A percentile compares a stretch with the other conserved stretches of the same genome.
Conservation (phyloP, 2,888 invertebrate species). For the Sericinus montela region DNA sequence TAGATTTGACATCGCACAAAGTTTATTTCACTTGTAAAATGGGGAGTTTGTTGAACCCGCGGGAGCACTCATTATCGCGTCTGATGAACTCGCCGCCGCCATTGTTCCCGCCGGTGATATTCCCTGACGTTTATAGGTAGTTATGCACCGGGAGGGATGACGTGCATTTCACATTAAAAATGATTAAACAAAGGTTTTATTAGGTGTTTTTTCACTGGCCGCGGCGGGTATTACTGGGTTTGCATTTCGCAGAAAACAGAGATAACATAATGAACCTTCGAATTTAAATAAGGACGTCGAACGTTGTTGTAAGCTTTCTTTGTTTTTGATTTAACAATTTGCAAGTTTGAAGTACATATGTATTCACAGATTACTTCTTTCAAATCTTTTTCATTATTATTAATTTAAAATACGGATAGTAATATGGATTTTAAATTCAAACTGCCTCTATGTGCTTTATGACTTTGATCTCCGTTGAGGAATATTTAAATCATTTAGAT, state of each 20-base stretch:
- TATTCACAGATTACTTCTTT: no score
- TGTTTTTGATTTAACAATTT: no score
- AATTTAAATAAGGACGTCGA: neutral
- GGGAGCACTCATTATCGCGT: conserved; percentile 73
- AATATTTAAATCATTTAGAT: no score
- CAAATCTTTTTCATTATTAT: no score
- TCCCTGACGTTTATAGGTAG: conserved; percentile 33
- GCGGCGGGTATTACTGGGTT: neutral
- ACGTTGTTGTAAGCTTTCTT: no score
- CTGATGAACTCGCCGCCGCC: conserved; percentile 66
- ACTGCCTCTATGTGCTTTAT: no score
- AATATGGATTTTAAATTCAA: no score
- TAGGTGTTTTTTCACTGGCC: neutral
- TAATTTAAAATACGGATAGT: no score
- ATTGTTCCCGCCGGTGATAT: conserved; percentile 61
- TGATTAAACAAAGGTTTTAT: neutral
- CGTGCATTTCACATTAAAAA: conserved; percentile 6
- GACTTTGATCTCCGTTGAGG: no score
- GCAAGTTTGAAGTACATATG: no score
- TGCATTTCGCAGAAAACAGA: neutral
- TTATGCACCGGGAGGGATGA: conserved; percentile 8
- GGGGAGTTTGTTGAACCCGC: conserved; percentile 71
- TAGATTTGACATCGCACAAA: conserved; percentile 51
- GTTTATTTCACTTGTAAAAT: conserved; percentile 62
- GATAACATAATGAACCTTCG: neutral